phyloP scores from a whole-genome alignment of 2,797 vertebrate species.

The Enteromius afrohamiltoni region DNA sequence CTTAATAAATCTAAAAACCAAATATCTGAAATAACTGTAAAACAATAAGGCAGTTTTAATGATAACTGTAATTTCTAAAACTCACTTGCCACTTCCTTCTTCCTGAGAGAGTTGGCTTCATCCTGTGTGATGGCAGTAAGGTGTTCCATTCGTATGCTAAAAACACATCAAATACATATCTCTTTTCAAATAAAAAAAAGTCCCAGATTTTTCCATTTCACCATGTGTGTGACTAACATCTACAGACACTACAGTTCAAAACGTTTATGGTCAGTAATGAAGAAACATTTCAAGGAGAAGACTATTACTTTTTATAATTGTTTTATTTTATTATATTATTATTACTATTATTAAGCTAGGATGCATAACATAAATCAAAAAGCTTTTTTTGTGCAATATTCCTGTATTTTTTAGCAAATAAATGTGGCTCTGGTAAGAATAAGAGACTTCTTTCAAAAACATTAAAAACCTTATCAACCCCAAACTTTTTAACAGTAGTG shows the following conservation, averaged over 20 bases:
- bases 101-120: constrained; percentile 86
- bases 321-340: background rate
- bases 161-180: background rate
- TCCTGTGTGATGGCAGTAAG: constrained; percentile 94
- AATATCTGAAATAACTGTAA: background rate
- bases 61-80: background rate
- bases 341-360: background rate
- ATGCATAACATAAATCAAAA: background rate
- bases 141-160: constrained; percentile 89
- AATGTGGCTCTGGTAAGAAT: background rate
- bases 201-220: background rate
- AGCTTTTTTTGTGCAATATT: background rate
- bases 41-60: background rate
- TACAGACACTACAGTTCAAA: background rate
- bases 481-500: background rate
- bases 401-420: background rate
- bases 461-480: background rate
- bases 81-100: constrained; percentile 88
- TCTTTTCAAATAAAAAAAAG: background rate
- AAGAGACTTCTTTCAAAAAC: background rate
- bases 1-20: background rate
- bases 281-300: background rate
- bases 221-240: background rate
- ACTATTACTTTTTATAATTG: background rate
- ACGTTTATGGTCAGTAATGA: background rate